Evolutionary conservation across 2,888 invertebrate genomes (phyloP).

Genomic region (Andrena marginata): DNA sequence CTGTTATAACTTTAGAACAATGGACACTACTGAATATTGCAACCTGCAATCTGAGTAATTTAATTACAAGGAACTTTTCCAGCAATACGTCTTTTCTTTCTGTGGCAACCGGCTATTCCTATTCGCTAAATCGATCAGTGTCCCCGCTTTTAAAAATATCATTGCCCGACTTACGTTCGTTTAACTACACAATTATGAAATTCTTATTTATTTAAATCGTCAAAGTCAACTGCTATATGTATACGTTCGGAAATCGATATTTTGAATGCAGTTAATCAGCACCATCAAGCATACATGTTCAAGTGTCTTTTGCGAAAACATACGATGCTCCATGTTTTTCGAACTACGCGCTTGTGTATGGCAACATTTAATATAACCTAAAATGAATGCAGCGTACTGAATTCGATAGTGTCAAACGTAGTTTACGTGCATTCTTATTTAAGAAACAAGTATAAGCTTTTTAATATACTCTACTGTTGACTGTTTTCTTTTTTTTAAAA

Average conservation of each 20-base stretch:
- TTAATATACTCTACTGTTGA: background rate
- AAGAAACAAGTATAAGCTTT: background rate
- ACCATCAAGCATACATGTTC: background rate
- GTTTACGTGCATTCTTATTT: background rate
- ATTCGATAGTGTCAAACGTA: background rate
- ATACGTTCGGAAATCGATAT: constrained; percentile 30
- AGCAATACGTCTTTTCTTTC: background rate
- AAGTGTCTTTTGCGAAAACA: constrained; percentile 38
- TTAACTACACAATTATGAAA: background rate
- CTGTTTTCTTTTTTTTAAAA: no score
- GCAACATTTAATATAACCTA: constrained; percentile 47
- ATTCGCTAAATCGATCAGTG: constrained; percentile 5
- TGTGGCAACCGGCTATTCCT: background rate
- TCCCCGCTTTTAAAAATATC: background rate
- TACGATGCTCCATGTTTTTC: constrained; percentile 49
- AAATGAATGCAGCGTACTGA: constrained; percentile 10
- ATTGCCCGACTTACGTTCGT: background rate
- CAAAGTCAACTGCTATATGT: background rate
- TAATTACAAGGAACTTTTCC: background rate
- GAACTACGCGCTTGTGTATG: constrained; percentile 15
- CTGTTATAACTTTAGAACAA: background rate
- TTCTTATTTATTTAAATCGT: background rate
- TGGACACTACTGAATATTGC: background rate
- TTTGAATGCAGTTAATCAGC: constrained; percentile 14
- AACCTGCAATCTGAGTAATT: background rate